Conservation (phyloP, 2,113 vertebrate genomes). For the Anoplopoma fimbria region DNA sequence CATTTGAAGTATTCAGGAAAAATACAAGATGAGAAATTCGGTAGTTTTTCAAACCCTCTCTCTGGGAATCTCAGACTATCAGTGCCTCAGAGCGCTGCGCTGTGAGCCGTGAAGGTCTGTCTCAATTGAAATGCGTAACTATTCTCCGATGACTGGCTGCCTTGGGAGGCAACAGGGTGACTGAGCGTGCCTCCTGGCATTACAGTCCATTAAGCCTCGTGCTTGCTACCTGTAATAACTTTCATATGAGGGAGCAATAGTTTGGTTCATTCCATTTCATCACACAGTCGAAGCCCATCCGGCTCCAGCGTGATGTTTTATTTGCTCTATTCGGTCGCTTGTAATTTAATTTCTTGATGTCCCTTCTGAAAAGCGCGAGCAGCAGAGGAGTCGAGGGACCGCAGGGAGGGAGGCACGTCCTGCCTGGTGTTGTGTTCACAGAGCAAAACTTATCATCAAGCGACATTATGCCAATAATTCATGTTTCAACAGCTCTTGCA, state of each 20-base stretch:
- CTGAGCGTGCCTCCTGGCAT: constrained; percentile 61
- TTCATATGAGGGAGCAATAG: constrained; percentile 54
- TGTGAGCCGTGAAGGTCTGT: constrained; percentile 60
- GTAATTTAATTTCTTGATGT: constrained; percentile 72
- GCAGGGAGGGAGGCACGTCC: background rate
- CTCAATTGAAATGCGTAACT: constrained; percentile 69
- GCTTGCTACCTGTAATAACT: constrained; percentile 76
- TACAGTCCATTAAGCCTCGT: constrained; percentile 61
- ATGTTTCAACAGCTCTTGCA: constrained; percentile 10
- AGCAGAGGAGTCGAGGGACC: background rate
- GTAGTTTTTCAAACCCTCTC: constrained; percentile 9
- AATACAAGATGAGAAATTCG: constrained; percentile 19
- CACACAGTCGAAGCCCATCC: constrained; percentile 55
- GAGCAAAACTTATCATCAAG: constrained; percentile 27
- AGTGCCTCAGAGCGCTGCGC: constrained; percentile 34
- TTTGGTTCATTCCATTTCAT: constrained; percentile 69
- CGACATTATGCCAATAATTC: constrained; percentile 12
- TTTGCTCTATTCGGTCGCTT: constrained; percentile 62
- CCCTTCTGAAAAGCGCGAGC: constrained; percentile 23
- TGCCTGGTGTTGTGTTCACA: constrained; percentile 11
- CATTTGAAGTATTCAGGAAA: constrained; percentile 12
- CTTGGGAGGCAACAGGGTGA: constrained; percentile 48
- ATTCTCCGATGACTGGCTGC: constrained; percentile 39
- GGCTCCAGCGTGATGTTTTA: constrained; percentile 38
- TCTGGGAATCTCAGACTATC: constrained; percentile 29